Evolutionary conservation across 2,113 vertebrate genomes (phyloP).

Genomic region (Potamarius usumacintae): DNA sequence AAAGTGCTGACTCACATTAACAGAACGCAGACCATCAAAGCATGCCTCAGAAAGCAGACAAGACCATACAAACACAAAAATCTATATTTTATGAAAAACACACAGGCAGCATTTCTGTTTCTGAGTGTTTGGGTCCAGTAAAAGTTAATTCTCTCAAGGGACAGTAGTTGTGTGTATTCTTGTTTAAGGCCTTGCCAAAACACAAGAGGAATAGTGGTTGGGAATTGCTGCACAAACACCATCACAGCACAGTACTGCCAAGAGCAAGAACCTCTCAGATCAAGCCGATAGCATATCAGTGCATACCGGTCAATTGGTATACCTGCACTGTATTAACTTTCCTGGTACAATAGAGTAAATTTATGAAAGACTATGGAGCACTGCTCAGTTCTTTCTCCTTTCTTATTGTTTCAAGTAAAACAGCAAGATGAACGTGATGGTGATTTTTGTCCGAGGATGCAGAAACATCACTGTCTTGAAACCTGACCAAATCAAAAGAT

Average conservation of each 20-base stretch:
- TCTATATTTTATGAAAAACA: background rate
- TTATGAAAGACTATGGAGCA: background rate
- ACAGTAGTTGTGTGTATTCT: background rate
- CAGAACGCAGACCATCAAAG: slow-evolving; percentile 45
- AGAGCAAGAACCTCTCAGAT: background rate
- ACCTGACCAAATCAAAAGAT: background rate
- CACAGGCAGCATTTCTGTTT: slow-evolving; percentile 22
- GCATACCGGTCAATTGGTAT: background rate
- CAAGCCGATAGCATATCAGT: background rate
- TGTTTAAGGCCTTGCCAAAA: slow-evolving; percentile 2
- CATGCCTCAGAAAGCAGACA: slow-evolving; percentile 27
- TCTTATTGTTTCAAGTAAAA: background rate
- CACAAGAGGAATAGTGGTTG: background rate
- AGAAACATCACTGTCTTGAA: background rate
- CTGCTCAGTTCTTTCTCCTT: background rate
- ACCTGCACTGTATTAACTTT: background rate
- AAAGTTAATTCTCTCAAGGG: slow-evolving; percentile 3
- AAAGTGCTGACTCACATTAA: slow-evolving; percentile 47
- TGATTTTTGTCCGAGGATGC: background rate
- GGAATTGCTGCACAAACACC: slow-evolving; percentile 3
- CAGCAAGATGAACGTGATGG: background rate
- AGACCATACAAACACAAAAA: slow-evolving; percentile 18
- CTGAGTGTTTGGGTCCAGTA: slow-evolving; percentile 11
- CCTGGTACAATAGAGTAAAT: background rate
- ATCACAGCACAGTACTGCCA: background rate